Percentiles rank a stretch among this genome's conserved stretches.
Evolutionary conservation across 2,113 vertebrate species (phyloP).

Genomic region (Alces alces): DNA sequence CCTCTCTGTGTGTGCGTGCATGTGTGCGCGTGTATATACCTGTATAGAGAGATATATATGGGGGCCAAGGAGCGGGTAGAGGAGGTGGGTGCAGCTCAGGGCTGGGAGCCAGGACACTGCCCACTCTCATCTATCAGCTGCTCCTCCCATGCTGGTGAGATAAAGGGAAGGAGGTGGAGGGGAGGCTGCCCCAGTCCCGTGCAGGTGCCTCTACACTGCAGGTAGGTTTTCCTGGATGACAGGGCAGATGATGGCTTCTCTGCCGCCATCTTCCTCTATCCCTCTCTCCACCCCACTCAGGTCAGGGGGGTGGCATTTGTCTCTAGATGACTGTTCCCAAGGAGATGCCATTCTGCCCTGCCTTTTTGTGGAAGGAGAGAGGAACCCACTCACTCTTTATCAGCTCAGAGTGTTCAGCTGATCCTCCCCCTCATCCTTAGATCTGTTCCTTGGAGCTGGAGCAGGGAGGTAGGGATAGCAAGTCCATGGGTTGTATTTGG

Average conservation of each 20-base stretch:
- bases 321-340: conserved; percentile 48
- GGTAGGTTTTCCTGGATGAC: conserved; percentile 1
- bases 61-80: not conserved
- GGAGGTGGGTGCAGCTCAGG: conserved; percentile 22
- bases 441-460: not conserved
- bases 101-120: conserved; percentile 49
- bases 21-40: conserved; percentile 67
- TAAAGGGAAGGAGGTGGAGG: not conserved
- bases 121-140: not conserved
- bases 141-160: not conserved
- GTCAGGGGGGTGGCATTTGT: conserved; percentile 12
- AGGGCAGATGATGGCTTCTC: conserved; percentile 27
- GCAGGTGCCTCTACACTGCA: not conserved
- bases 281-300: not conserved
- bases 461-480: not conserved
- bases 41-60: conserved; percentile 60
- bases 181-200: not conserved
- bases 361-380: conserved; percentile 39
- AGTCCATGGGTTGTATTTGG: not conserved
- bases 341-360: conserved; percentile 30
- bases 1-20: conserved; percentile 68
- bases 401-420: conserved; percentile 10
- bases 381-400: conserved; percentile 40
- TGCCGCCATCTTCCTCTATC: not conserved
- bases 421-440: conserved; percentile 13